phyloP scores from a whole-genome alignment of 2,797 vertebrate species.

The Manis pentadactyla region DNA sequence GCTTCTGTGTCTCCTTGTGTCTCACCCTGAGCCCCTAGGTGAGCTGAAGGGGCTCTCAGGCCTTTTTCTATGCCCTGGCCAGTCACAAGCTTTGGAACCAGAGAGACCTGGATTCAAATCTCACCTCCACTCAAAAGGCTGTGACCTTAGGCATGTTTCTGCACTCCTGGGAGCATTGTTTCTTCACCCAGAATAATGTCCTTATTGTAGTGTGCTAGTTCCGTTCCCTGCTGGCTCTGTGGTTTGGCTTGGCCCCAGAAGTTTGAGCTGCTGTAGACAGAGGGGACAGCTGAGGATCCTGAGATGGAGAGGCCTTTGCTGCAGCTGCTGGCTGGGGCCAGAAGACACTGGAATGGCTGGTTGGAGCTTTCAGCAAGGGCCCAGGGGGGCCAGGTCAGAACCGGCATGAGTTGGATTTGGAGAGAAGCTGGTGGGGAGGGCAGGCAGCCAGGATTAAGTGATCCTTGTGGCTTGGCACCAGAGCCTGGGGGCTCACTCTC shows the following conservation, averaged over 20 bases:
- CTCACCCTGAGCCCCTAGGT: neutral
- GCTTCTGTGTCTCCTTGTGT: neutral
- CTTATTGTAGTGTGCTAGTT: neutral
- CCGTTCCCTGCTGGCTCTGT: neutral
- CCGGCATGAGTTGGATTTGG: neutral
- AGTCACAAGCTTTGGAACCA: neutral
- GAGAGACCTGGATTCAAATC: neutral
- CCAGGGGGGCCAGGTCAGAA: neutral
- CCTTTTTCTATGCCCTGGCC: neutral
- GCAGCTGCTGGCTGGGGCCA: neutral
- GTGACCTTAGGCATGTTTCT: neutral
- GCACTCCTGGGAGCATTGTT: neutral
- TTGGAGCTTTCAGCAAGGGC: neutral
- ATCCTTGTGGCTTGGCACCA: neutral
- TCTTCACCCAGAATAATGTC: neutral
- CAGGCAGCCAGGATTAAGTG: neutral
- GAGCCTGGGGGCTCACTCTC: neutral
- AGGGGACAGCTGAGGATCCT: neutral
- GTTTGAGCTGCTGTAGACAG: neutral
- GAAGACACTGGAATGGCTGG: neutral
- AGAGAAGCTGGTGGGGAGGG: neutral
- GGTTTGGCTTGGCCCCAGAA: constrained; percentile 43
- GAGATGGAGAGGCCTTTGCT: neutral
- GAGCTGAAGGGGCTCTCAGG: neutral
- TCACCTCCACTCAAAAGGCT: neutral